Base-by-base conservation (phyloP, 2,113 vertebrate genomes). In the Tragelaphus buxtoni region DNA sequence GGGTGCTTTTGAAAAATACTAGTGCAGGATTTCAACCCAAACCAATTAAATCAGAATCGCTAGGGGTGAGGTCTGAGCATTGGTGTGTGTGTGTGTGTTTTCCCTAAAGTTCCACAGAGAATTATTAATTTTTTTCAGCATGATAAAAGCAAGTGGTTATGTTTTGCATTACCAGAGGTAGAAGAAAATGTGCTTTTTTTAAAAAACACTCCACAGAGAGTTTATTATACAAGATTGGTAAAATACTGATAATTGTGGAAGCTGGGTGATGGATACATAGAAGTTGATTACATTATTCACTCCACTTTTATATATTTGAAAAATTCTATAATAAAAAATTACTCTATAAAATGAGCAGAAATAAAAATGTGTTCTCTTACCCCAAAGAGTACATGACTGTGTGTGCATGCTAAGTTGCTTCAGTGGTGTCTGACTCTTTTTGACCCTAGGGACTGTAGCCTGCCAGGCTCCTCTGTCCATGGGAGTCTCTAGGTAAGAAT, bases 41-140 rank as follows among this genome's bases (percentile, higher is more conserved):
- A 94, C 61, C 86, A 94, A 79, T 88, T 86, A 97, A 93, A 60
- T 81, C 80, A 81, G 91, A 95, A 91, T 77, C 28, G 53, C 79
- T 77, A 92, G 80, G 61, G 53, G 55, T 58, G 49, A 97, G 30
- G 32, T n/a, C 7, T 56, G 32, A 7, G 28, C 65, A 22, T 22
- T 81, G 55, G 45, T 88, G 53, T n/a, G 9, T 11, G 14, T 47
- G 47, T 47, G 47, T 47, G 47, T 47, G 47, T 47, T 11, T 47
- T 47, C 47, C 55, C 84, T 76, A 61, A 98, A 94, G n/a, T 11
- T 60, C 35, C 47, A 86, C 47, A 55, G 61, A 95, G 61, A 93
- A 91, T 74, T 60, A 45, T 91, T 80, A 81, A 53, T 90, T 88
- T 47, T 92, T 97, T 90, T 47, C 53, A 88, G 47, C 5, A 74